Conservation (phyloP, 1,140 invertebrate species). For the Piezodorus guildinii region DNA sequence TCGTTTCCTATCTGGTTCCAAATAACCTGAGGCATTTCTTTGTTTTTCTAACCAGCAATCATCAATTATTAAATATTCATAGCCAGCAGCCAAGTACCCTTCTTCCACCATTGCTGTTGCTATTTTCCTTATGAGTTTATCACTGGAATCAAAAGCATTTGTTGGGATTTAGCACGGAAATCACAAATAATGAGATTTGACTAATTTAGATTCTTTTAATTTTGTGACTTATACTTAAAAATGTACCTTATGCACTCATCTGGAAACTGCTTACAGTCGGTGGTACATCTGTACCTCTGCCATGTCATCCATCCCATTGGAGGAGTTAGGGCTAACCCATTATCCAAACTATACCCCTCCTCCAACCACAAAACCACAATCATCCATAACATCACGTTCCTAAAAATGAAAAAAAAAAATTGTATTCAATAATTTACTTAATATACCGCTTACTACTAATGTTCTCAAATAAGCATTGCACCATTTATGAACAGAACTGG, state of each 20-base stretch:
- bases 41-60: slow-evolving; percentile 47
- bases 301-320: slow-evolving; percentile 75
- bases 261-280: slow-evolving; percentile 52
- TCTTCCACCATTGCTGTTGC: slow-evolving; percentile 43
- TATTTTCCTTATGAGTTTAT: slow-evolving; percentile 42
- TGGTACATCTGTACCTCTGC: slow-evolving; percentile 58
- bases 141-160: slow-evolving; percentile 40
- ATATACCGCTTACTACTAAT: no score
- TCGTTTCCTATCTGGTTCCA: slow-evolving; percentile 41
- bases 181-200: not conserved
- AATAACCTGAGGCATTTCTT: slow-evolving; percentile 37
- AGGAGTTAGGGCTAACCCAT: slow-evolving; percentile 46
- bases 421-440: no score
- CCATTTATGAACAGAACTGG: no score
- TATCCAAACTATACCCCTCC: slow-evolving; percentile 35
- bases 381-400: not conserved
- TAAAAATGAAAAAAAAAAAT: not conserved
- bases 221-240: no score
- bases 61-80: slow-evolving; percentile 47
- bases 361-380: not conserved
- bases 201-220: no score
- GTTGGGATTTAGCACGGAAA: no score
- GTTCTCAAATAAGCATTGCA: no score
- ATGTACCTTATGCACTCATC: slow-evolving; percentile 52
- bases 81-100: slow-evolving; percentile 44